Conservation (phyloP, 2,888 invertebrate genomes). For the Pollenia labialis region DNA sequence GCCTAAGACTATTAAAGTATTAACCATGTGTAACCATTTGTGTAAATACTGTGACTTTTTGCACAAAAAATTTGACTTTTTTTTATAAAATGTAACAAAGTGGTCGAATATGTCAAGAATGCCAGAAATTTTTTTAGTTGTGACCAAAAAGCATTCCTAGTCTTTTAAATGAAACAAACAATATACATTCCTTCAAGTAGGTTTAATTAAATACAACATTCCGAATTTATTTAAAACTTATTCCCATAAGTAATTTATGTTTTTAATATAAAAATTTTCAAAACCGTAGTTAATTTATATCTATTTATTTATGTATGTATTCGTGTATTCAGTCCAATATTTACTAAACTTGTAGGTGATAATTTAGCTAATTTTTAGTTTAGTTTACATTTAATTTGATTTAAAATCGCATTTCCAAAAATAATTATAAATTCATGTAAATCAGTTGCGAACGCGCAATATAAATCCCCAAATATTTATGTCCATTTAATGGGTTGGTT, state of each 20-base stretch:
- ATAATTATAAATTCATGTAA: constrained; percentile 5
- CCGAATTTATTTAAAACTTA: not conserved
- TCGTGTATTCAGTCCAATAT: constrained; percentile 15
- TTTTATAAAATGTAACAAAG: too few relatives aligned
- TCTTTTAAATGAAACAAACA: too few relatives aligned
- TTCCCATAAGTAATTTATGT: not conserved
- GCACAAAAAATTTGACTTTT: too few relatives aligned
- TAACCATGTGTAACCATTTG: too few relatives aligned
- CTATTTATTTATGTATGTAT: not conserved
- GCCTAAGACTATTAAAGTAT: too few relatives aligned
- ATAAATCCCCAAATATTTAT: not conserved
- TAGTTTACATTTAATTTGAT: constrained; percentile 19
- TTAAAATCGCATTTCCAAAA: constrained; percentile 12
- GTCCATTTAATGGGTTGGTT: constrained; percentile 2
- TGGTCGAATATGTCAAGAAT: too few relatives aligned
- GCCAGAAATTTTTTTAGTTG: too few relatives aligned
- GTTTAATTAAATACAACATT: too few relatives aligned
- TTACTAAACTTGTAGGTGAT: constrained; percentile 14
- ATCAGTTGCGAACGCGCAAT: not conserved
- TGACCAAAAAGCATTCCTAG: too few relatives aligned
- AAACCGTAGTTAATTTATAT: not conserved
- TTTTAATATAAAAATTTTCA: not conserved
- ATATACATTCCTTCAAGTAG: too few relatives aligned
- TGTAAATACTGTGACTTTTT: too few relatives aligned
- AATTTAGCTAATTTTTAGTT: constrained; percentile 26